A percentile compares a stretch with the other conserved stretches of the same genome.
Conservation (phyloP, 2,113 vertebrate species). For the Columba janthina region DNA sequence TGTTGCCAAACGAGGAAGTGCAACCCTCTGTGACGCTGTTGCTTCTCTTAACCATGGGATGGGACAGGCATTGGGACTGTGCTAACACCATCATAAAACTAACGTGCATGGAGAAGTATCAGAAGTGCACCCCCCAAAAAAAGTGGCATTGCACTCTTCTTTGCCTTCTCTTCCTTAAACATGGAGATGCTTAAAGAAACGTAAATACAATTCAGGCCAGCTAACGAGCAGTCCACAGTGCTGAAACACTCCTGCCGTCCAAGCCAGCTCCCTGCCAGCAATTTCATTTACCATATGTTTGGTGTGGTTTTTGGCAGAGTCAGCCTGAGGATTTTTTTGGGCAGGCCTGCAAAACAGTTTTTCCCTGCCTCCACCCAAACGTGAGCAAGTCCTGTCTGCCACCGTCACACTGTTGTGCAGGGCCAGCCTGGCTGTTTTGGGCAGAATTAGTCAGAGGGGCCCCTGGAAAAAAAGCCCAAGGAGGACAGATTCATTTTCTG, state of each 20-base stretch:
- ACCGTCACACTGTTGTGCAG: not conserved
- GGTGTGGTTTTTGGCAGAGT: slow-evolving; percentile 62
- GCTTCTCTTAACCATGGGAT: not conserved
- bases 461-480: slow-evolving; percentile 46
- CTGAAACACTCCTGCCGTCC: slow-evolving; percentile 45
- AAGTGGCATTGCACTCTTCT: not conserved
- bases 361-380: slow-evolving; percentile 57
- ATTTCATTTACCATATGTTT: slow-evolving; percentile 64
- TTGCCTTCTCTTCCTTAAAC: slow-evolving; percentile 28
- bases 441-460: slow-evolving; percentile 57
- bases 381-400: slow-evolving; percentile 47
- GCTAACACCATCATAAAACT: not conserved
- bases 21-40: not conserved
- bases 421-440: slow-evolving; percentile 43
- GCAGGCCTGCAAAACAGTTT: slow-evolving; percentile 43
- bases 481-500: slow-evolving; percentile 42
- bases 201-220: slow-evolving; percentile 30
- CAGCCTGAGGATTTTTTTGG: slow-evolving; percentile 28
- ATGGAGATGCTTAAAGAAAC: slow-evolving; percentile 14
- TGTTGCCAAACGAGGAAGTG: not conserved
- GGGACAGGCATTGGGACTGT: not conserved
- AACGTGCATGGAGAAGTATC: not conserved
- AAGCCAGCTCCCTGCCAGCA: slow-evolving; percentile 44
- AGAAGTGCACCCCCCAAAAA: not conserved
- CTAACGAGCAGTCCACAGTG: slow-evolving; percentile 59